Evolutionary conservation across 1,140 invertebrate species (phyloP).

Genomic region (Arion vulgaris): DNA sequence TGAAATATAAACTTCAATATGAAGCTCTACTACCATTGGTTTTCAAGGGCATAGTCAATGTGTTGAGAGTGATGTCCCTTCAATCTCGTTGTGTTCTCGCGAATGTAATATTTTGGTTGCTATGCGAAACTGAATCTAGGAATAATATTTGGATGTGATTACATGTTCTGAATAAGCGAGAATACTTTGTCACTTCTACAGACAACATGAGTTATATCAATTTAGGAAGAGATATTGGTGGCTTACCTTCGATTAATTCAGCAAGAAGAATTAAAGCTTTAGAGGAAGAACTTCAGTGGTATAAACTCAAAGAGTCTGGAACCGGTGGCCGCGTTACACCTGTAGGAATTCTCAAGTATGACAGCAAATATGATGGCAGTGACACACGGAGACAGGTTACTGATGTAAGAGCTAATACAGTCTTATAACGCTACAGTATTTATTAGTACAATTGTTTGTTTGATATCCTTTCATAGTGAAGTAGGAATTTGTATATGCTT

Average conservation of each 20-base stretch:
- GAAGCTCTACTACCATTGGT: constrained; percentile 20
- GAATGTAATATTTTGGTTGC: constrained; percentile 26
- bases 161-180: background rate
- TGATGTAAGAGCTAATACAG: background rate
- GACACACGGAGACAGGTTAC: background rate
- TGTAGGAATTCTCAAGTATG: constrained; percentile 40
- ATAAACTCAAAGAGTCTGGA: constrained; percentile 20
- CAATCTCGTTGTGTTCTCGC: background rate
- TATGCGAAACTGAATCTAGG: constrained; percentile 33
- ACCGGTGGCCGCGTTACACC: constrained; percentile 26
- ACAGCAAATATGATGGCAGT: constrained; percentile 28
- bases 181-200: background rate
- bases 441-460: too few relatives aligned
- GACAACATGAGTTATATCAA: constrained; percentile 44
- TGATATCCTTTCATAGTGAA: too few relatives aligned
- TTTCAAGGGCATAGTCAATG: constrained; percentile 1
- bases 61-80: constrained; percentile 32
- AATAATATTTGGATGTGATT: constrained; percentile 36
- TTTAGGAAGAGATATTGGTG: constrained; percentile 25
- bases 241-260: constrained; percentile 34
- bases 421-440: background rate
- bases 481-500: too few relatives aligned
- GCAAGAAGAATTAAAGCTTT: constrained; percentile 43
- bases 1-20: background rate
- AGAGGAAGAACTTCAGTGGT: constrained; percentile 46